Evolutionary conservation across 2,888 invertebrate genomes (phyloP).

Genomic region (Drosophila falleni): DNA sequence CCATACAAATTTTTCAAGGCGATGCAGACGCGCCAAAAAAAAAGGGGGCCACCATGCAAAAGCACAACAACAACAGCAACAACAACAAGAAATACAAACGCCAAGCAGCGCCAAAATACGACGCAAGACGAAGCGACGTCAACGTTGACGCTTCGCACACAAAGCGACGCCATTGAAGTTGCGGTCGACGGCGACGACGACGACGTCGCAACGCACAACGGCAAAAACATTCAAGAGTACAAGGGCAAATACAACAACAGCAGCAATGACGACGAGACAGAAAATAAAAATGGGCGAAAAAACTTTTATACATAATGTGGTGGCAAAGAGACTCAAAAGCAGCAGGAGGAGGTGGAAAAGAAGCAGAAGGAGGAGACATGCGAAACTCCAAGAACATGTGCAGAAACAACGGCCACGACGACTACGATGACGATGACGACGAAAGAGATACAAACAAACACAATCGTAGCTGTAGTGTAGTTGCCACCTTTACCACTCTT

Average conservation of each 20-base stretch:
- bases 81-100: constrained; percentile 21
- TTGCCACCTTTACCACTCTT: constrained; percentile 48
- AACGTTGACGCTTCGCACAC: constrained; percentile 64
- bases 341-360: constrained; percentile 34
- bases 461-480: constrained; percentile 27
- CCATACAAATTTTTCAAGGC: constrained; percentile 78
- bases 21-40: constrained; percentile 77
- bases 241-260: constrained; percentile 75
- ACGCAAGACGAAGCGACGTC: constrained; percentile 71
- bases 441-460: constrained; percentile 79
- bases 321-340: constrained; percentile 32
- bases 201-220: constrained; percentile 54
- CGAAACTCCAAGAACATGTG: constrained; percentile 79
- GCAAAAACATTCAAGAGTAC: constrained; percentile 74
- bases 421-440: constrained; percentile 36
- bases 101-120: constrained; percentile 31
- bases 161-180: constrained; percentile 73
- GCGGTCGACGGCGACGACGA: constrained; percentile 59
- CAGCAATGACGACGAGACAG: constrained; percentile 50
- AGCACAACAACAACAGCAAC: constrained; percentile 35
- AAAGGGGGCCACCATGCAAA: constrained; percentile 60
- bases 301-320: constrained; percentile 68
- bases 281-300: constrained; percentile 78
- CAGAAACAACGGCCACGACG: constrained; percentile 75
- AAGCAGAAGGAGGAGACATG: constrained; percentile 38